Percentiles rank a stretch among this genome's conserved stretches.
phyloP scores from a whole-genome alignment of 1,140 invertebrate species.

The Hycleus cichorii region DNA sequence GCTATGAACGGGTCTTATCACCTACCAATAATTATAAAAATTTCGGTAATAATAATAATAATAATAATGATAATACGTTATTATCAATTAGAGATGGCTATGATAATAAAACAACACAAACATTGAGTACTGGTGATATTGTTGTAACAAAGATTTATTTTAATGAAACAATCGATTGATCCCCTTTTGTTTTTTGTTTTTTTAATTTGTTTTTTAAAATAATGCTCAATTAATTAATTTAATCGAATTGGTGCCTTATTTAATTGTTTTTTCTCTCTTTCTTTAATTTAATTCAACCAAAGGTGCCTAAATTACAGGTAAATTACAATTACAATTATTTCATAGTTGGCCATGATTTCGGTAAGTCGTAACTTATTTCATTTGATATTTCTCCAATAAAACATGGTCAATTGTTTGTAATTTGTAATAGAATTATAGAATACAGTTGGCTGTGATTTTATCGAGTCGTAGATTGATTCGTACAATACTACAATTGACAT shows the following conservation, averaged over 20 bases:
- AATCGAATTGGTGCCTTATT: not conserved
- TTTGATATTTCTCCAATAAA: no score
- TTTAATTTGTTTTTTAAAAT: not conserved
- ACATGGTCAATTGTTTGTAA: no score
- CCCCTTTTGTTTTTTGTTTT: not conserved
- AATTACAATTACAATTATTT: no score
- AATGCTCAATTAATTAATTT: not conserved
- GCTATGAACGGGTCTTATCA: slow-evolving; percentile 41
- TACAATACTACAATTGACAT: no score
- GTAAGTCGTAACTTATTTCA: no score
- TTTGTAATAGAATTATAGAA: no score
- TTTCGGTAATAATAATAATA: not conserved
- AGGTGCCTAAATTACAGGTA: no score
- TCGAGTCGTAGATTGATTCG: no score
- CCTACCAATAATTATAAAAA: slow-evolving; percentile 35
- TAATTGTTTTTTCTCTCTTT: no score
- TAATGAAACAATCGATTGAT: slow-evolving; percentile 49
- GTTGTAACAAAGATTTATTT: slow-evolving; percentile 86
- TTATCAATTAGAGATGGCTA: no score
- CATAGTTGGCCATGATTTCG: no score
- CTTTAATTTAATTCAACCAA: not conserved
- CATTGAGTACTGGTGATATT: slow-evolving; percentile 86
- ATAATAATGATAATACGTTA: slow-evolving; percentile 6
- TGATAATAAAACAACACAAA: slow-evolving; percentile 61
- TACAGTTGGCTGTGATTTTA: no score